A percentile compares a stretch with the other conserved stretches of the same genome.
phyloP scores from a whole-genome alignment of 2,797 vertebrate genomes.

The Rhadinocentrus ornatus region DNA sequence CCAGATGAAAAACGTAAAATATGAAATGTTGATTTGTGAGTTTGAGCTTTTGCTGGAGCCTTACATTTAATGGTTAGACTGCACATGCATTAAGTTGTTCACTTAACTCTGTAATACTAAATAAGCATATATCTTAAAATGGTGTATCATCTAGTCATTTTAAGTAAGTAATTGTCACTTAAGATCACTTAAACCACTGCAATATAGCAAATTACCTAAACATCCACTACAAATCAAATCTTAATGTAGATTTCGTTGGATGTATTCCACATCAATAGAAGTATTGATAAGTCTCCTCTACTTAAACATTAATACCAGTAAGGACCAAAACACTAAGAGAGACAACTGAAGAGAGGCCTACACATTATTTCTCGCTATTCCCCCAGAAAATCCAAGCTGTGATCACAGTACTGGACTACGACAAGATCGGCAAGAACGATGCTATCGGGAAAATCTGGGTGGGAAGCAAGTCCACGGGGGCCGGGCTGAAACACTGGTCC shows the following conservation, averaged over 20 bases:
- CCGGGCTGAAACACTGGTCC: constrained; percentile 96
- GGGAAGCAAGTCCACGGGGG: constrained; percentile 90
- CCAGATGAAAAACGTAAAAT: not conserved
- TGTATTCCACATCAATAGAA: too few species aligned
- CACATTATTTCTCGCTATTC: constrained; percentile 8
- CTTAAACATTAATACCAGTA: too few species aligned
- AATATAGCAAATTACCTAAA: not conserved
- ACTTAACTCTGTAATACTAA: too few species aligned
- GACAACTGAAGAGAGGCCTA: not conserved
- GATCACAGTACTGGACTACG: constrained; percentile 97
- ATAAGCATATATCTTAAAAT: not conserved
- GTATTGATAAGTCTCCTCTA: too few species aligned
- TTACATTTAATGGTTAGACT: not conserved
- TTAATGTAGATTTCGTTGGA: too few species aligned
- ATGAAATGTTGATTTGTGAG: too few species aligned
- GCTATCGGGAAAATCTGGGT: constrained; percentile 98
- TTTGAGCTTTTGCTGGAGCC: not conserved
- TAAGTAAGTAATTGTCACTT: too few species aligned
- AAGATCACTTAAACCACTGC: not conserved
- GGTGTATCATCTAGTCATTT: too few species aligned
- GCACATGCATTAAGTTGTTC: not conserved
- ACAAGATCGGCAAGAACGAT: constrained; percentile 98
- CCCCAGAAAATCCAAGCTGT: constrained; percentile 95
- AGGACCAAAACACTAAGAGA: not conserved
- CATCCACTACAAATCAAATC: too few species aligned